phyloP scores from a whole-genome alignment of 2,113 vertebrate genomes.

The Todiramphus chloris region DNA sequence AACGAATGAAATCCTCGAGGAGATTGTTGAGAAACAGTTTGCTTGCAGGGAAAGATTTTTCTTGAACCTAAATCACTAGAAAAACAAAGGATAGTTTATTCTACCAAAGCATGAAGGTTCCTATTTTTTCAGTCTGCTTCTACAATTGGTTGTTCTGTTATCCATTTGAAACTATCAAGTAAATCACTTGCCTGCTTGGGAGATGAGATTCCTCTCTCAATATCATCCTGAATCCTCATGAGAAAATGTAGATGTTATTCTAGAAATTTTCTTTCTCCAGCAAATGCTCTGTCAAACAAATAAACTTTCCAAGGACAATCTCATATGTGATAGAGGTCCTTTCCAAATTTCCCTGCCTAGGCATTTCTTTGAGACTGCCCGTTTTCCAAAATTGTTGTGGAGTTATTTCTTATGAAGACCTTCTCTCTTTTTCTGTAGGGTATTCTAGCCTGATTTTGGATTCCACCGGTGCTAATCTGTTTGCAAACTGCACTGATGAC shows the following conservation, averaged over 20 bases:
- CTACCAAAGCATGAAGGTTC: neutral
- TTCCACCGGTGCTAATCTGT: slow-evolving; percentile 84
- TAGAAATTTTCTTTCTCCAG: neutral
- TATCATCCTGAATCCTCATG: neutral
- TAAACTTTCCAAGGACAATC: neutral
- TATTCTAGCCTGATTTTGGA: slow-evolving; percentile 94
- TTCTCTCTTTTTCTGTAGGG: slow-evolving; percentile 71
- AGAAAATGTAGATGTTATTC: neutral
- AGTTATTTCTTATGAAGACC: neutral
- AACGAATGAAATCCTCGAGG: neutral
- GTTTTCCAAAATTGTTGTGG: neutral
- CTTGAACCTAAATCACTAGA: neutral
- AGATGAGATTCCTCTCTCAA: neutral
- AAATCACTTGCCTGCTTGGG: neutral
- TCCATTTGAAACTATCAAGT: neutral
- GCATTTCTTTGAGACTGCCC: neutral
- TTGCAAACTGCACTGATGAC: slow-evolving; percentile 96
- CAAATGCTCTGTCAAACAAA: neutral
- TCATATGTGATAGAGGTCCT: neutral
- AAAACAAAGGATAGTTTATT: neutral
- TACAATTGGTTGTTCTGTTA: neutral
- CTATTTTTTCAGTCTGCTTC: neutral
- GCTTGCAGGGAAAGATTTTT: neutral
- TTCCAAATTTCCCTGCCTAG: neutral
- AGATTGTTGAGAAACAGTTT: neutral